Conservation (phyloP, 2,797 vertebrate genomes). For the Lepilemur septentrionalis region DNA sequence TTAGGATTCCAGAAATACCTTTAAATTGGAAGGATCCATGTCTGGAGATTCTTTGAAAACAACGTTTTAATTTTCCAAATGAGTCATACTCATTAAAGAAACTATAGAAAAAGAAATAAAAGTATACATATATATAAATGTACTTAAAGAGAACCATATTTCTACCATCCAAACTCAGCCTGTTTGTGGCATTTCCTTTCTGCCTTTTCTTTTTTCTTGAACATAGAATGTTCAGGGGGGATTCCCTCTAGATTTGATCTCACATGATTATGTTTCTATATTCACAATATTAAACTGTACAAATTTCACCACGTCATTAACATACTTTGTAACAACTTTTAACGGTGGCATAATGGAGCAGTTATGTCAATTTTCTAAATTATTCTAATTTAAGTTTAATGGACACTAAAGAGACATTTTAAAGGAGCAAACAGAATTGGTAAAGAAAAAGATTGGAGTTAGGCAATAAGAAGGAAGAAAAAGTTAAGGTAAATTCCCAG, state of each 20-base stretch:
- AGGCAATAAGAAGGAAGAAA: neutral
- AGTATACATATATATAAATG: neutral
- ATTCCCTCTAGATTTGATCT: neutral
- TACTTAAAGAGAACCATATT: neutral
- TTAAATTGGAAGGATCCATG: neutral
- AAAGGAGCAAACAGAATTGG: neutral
- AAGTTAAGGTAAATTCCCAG: neutral
- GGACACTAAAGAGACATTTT: constrained; percentile 12
- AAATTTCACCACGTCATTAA: neutral
- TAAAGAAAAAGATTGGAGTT: neutral
- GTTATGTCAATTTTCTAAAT: constrained; percentile 20
- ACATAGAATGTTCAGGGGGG: neutral
- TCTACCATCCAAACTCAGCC: neutral
- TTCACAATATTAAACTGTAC: neutral
- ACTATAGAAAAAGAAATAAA: neutral
- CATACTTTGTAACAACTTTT: neutral
- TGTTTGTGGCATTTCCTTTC: neutral
- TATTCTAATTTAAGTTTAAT: neutral
- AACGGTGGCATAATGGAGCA: neutral
- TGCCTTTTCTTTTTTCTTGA: neutral
- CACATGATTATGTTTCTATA: neutral
- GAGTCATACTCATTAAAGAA: neutral
- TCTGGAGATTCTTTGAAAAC: neutral
- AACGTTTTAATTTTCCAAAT: constrained; percentile 21
- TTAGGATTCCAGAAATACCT: constrained; percentile 44